Percentiles rank a stretch among this genome's conserved stretches.
phyloP scores from a whole-genome alignment of 2,113 vertebrate species.

The Ranitomeya variabilis region DNA sequence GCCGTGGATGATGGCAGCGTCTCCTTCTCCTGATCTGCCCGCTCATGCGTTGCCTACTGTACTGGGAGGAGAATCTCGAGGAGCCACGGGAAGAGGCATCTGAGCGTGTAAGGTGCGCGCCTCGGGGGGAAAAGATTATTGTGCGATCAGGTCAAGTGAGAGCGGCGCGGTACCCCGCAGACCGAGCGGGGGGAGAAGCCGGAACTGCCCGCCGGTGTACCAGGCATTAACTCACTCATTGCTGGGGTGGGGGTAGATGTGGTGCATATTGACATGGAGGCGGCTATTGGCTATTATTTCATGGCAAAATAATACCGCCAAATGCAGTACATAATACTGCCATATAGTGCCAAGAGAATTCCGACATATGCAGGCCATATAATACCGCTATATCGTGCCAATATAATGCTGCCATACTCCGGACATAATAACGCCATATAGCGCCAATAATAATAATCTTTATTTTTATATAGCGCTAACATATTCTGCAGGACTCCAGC shows the following conservation, averaged over 20 bases:
- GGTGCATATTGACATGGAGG: no score
- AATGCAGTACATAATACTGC: no score
- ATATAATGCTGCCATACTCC: neutral
- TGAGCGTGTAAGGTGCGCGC: constrained; percentile 12
- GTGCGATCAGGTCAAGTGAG: constrained; percentile 24
- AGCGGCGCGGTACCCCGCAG: neutral
- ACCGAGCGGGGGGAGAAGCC: neutral
- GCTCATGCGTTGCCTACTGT: neutral
- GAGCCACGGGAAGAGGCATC: constrained; percentile 8
- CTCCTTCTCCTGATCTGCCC: neutral
- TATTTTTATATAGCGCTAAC: no score
- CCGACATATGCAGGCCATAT: neutral
- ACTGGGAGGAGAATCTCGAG: neutral
- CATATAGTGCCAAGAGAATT: neutral
- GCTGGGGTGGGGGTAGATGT: neutral
- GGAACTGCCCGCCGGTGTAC: neutral
- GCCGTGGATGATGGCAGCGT: neutral
- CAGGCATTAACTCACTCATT: neutral
- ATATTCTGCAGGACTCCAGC: no score
- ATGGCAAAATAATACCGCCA: no score
- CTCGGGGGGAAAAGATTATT: constrained; percentile 10
- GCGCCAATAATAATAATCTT: no score
- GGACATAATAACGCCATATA: no score
- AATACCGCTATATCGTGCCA: neutral
- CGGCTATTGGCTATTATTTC: no score